phyloP scores from a whole-genome alignment of 2,797 vertebrate species.

The Antrozous pallidus region DNA sequence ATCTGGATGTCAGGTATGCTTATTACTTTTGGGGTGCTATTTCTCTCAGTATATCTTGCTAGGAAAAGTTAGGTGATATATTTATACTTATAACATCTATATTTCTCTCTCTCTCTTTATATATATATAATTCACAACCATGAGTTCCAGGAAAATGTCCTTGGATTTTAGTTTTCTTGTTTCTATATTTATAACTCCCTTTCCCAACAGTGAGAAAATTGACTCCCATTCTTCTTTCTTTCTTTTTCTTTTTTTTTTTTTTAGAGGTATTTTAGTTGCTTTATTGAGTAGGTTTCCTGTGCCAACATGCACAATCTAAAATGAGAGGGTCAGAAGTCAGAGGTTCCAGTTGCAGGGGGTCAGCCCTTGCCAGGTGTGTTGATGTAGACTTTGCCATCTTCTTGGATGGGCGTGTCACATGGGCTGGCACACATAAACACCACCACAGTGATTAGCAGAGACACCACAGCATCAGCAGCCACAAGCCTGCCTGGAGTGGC shows the following conservation, averaged over 20 bases:
- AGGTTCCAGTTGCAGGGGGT: not conserved
- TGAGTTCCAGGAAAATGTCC: not conserved
- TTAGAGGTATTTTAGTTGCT: not conserved
- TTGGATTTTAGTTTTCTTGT: not conserved
- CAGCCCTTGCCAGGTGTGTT: constrained; percentile 65
- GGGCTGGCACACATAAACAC: constrained; percentile 45
- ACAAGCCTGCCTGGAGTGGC: constrained; percentile 1
- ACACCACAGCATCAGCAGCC: constrained; percentile 31
- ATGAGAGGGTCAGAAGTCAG: not conserved
- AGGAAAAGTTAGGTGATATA: not conserved
- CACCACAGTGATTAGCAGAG: not conserved
- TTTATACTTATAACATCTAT: not conserved
- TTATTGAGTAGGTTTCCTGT: constrained; percentile 45
- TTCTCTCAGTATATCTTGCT: not conserved
- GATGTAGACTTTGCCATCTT: constrained; percentile 58
- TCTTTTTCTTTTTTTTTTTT: not conserved
- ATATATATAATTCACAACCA: not conserved
- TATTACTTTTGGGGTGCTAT: not conserved
- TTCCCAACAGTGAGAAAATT: not conserved
- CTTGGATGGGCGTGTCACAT: not conserved
- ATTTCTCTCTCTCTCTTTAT: not conserved
- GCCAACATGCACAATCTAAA: not conserved
- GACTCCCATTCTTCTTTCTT: not conserved
- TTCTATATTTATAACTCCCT: not conserved
- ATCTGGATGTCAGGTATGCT: not conserved